These are phyloP conservation scores for Carettochelys insculpta DNA, from an alignment of 2,113 vertebrate genomes.

Conservation along the genomic window DNA sequence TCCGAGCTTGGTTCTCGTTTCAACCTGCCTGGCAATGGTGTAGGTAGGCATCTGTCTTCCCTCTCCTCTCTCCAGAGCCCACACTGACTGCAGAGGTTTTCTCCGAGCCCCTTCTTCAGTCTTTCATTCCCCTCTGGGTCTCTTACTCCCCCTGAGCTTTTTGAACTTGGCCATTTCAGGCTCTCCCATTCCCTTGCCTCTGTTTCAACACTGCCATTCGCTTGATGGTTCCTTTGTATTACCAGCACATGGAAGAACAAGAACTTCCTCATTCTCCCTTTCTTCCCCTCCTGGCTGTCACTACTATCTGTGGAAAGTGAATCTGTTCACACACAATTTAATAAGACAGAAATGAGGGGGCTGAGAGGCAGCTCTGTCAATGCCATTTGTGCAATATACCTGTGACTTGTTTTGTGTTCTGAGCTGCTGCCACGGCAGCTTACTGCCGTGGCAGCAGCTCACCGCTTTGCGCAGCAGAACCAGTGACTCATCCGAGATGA, in stretches of 20 bases:
- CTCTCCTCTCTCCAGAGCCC: not conserved
- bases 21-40: constrained; percentile 22
- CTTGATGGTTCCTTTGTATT: not conserved
- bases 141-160: not conserved
- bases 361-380: not conserved
- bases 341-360: not conserved
- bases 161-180: not conserved
- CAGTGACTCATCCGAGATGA: not conserved
- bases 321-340: accelerated
- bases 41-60: constrained; percentile 37
- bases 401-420: not conserved
- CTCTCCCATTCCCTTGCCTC: not conserved
- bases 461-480: accelerated
- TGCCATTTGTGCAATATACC: not conserved
- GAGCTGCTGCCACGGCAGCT: constrained; percentile 3
- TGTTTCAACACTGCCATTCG: not conserved
- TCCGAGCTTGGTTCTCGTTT: constrained; percentile 41
- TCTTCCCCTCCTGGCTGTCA: not conserved
- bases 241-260: not conserved
- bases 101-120: not conserved
- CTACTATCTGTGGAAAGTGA: not conserved
- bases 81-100: constrained; percentile 45
- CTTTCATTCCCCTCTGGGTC: not conserved
- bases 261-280: not conserved
- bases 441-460: not conserved